Percentiles rank a stretch among this genome's conserved stretches.
Conservation (phyloP, 1,140 invertebrate genomes). For the Physella acuta region DNA sequence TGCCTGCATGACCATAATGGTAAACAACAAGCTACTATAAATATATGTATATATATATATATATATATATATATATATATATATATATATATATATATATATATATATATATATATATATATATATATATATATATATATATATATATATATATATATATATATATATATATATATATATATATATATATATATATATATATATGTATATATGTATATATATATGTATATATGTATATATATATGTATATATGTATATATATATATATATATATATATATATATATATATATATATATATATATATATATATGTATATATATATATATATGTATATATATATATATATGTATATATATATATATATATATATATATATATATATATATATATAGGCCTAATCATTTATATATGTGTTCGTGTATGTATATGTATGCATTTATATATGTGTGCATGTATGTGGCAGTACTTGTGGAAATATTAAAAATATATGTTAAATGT, state of each 20-base stretch:
- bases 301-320: conserved; percentile 5
- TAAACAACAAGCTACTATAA: too few relatives aligned
- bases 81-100: conserved; percentile 5
- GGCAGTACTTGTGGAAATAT: conserved; percentile 1
- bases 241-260: conserved; percentile 5
- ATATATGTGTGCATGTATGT: too few relatives aligned
- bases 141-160: conserved; percentile 5
- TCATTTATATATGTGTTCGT: not conserved
- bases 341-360: conserved; percentile 5
- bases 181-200: conserved; percentile 5
- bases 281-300: conserved; percentile 5
- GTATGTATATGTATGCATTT: too few relatives aligned
- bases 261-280: conserved; percentile 5
- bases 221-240: conserved; percentile 5
- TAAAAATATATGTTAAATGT: too few relatives aligned
- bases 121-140: conserved; percentile 5
- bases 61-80: conserved; percentile 5
- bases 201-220: conserved; percentile 5
- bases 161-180: conserved; percentile 5
- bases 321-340: conserved; percentile 5
- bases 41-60: conserved; percentile 5
- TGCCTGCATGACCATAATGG: too few relatives aligned
- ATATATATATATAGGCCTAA: too few relatives aligned
- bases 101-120: conserved; percentile 5
- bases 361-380: conserved; percentile 5